These are phyloP conservation scores for Phlogophora meticulosa DNA, from an alignment of 2,888 invertebrate species.

Conservation along the genomic window DNA sequence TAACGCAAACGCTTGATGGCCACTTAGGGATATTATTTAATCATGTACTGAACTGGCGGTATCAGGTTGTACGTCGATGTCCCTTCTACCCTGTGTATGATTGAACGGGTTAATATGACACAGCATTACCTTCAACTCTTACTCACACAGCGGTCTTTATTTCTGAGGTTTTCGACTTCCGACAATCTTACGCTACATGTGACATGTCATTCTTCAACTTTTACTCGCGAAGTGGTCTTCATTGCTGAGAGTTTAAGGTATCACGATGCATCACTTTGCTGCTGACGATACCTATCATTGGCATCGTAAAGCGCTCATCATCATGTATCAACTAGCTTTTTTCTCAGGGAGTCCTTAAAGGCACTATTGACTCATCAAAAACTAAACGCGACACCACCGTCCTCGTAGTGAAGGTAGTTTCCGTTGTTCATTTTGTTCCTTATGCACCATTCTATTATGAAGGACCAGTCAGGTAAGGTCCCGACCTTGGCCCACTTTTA, in stretches of 20 bases:
- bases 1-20: too few relatives aligned
- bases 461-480: conserved; percentile 65
- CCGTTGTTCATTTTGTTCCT: conserved; percentile 5
- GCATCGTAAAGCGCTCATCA: background rate
- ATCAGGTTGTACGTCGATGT: too few relatives aligned
- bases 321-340: background rate
- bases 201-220: too few relatives aligned
- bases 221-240: too few relatives aligned
- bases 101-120: too few relatives aligned
- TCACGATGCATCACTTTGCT: background rate
- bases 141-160: too few relatives aligned
- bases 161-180: background rate
- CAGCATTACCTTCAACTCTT: too few relatives aligned
- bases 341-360: background rate
- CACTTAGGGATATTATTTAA: too few relatives aligned
- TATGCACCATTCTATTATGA: conserved; percentile 46
- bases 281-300: background rate
- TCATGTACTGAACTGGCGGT: too few relatives aligned
- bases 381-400: background rate
- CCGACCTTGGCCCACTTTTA: conserved; percentile 62
- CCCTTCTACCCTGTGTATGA: too few relatives aligned
- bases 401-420: background rate
- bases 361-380: background rate
- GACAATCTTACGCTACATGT: too few relatives aligned
- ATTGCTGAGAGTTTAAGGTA: too few relatives aligned